These are phyloP conservation scores for Rhinogobio ventralis DNA, from an alignment of 2,797 vertebrate species.

Conservation along the genomic window DNA sequence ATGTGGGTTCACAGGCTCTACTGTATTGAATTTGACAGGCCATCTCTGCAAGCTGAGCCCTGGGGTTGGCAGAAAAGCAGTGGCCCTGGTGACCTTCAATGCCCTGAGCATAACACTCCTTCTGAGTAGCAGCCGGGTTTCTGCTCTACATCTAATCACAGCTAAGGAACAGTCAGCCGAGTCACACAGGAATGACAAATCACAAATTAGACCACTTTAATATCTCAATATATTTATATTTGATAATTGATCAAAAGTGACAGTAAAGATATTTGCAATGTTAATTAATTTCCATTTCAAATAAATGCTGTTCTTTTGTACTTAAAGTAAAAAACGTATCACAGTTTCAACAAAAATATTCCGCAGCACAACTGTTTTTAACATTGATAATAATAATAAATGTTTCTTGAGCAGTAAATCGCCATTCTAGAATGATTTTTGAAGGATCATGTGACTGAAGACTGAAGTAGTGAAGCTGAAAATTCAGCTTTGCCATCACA, in stretches of 20 bases:
- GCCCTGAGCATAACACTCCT: conserved; percentile 37
- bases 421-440: neutral
- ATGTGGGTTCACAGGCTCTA: conserved; percentile 13
- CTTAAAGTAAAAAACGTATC: neutral
- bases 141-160: conserved; percentile 3
- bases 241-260: too few relatives aligned
- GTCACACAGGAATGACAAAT: neutral
- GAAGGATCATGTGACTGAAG: neutral
- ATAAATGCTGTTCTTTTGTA: neutral
- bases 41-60: conserved; percentile 35
- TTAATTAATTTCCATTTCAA: neutral
- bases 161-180: conserved; percentile 6
- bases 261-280: neutral
- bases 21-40: conserved; percentile 43
- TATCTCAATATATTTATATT: too few relatives aligned
- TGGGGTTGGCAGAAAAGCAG: conserved; percentile 34
- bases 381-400: neutral
- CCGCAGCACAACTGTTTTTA: neutral
- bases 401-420: neutral
- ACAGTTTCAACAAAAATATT: neutral
- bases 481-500: too few relatives aligned
- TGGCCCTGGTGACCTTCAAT: conserved; percentile 9
- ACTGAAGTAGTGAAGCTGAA: neutral
- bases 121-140: conserved; percentile 1
- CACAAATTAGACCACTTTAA: neutral